These are phyloP conservation scores for Dendrocincla tyrannina DNA, from an alignment of 2,797 vertebrate genomes.

Conservation along the genomic window DNA sequence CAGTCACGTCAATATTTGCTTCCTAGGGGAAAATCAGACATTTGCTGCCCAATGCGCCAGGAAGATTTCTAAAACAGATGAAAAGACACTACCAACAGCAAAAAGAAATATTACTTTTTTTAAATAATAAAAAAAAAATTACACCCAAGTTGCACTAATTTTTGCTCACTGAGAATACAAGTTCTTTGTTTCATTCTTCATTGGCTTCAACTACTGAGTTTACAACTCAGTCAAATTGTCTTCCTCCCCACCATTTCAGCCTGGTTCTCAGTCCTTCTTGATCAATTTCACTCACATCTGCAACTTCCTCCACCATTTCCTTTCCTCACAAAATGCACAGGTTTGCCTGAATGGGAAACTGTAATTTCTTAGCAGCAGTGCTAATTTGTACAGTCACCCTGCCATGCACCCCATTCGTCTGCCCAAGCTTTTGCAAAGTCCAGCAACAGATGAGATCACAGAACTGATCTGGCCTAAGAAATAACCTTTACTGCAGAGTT, in stretches of 20 bases:
- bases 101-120: neutral
- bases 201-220: neutral
- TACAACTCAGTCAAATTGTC: neutral
- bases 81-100: neutral
- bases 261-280: neutral
- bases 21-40: neutral
- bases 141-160: neutral
- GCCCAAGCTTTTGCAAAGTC: neutral
- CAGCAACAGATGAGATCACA: neutral
- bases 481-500: neutral
- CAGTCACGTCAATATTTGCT: neutral
- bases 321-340: neutral
- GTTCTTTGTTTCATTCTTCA: neutral
- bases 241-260: neutral
- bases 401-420: neutral
- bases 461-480: neutral
- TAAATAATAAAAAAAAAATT: neutral
- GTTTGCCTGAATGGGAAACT: neutral
- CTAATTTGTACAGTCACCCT: neutral
- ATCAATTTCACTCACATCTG: neutral
- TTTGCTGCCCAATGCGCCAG: neutral
- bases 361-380: neutral
- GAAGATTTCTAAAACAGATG: conserved; percentile 7
- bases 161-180: neutral
- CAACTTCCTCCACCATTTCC: neutral